Evolutionary conservation across 2,888 invertebrate genomes (phyloP).

Genomic region (Campopleginae sp.): DNA sequence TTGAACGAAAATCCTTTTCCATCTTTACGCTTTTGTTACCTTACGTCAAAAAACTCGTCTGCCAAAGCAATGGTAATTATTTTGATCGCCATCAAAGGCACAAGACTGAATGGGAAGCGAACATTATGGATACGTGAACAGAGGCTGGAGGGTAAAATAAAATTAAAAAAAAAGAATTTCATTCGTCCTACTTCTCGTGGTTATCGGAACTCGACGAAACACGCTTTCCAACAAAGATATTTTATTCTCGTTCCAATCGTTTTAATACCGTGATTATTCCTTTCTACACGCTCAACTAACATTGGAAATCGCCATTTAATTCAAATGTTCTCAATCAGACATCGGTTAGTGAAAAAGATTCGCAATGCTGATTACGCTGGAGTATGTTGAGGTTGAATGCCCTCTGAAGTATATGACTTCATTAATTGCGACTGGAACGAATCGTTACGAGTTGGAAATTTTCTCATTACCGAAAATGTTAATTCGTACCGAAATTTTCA

Average conservation of each 20-base stretch:
- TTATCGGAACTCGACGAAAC: background rate
- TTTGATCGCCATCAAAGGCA: conserved; percentile 46
- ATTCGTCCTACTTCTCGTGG: conserved; percentile 7
- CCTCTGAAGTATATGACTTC: background rate
- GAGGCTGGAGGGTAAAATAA: background rate
- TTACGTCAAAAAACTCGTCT: conserved; percentile 8
- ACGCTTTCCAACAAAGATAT: conserved; percentile 31
- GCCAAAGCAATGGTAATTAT: conserved; percentile 63
- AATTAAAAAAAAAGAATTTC: background rate
- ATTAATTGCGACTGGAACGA: background rate
- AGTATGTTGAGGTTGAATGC: too few relatives aligned
- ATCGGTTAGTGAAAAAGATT: background rate
- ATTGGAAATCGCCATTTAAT: background rate
- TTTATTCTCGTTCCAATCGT: conserved; percentile 18
- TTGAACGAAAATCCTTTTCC: background rate
- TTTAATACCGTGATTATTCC: background rate
- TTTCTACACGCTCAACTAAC: background rate
- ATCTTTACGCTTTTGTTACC: background rate
- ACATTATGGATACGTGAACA: conserved; percentile 9
- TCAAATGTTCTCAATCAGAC: background rate
- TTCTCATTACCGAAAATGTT: background rate
- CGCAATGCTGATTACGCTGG: background rate
- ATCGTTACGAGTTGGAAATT: background rate
- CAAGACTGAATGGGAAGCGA: background rate
- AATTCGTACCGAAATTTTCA: background rate